Percentiles rank a stretch among this genome's conserved stretches.
phyloP scores from a whole-genome alignment of 92 coral and sea anemone genomes.

The Plumapathes pennacea region DNA sequence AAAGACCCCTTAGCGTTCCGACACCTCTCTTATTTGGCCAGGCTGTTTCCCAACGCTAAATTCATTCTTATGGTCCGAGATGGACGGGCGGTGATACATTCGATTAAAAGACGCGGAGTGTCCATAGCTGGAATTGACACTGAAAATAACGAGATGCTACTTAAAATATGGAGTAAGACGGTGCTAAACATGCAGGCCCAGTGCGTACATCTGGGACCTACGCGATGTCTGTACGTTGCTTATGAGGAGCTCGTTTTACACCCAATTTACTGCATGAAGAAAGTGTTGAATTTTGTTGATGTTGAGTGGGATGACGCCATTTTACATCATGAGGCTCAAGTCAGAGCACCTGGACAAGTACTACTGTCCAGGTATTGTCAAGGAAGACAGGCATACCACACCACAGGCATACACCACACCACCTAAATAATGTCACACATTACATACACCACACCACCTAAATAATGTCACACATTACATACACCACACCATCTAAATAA shows the following conservation, averaged over 20 bases:
- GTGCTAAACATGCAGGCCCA: conserved; percentile 60
- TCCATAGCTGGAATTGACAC: conserved; percentile 63
- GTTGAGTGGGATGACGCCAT: conserved; percentile 81
- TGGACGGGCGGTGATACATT: conserved; percentile 89
- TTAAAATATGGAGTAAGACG: conserved; percentile 69
- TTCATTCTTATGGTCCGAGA: conserved; percentile 91
- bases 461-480: no score
- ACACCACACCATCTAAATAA: no score
- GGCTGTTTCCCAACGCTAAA: conserved; percentile 80
- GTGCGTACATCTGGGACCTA: conserved; percentile 57
- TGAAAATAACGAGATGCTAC: conserved; percentile 35
- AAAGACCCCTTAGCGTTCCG: conserved; percentile 87
- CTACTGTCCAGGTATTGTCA: conserved; percentile 84
- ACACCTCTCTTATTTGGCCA: conserved; percentile 77
- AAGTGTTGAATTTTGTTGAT: conserved; percentile 59
- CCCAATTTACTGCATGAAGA: conserved; percentile 58
- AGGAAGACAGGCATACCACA: no score
- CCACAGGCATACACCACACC: no score
- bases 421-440: no score
- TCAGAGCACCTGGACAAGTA: conserved; percentile 75
- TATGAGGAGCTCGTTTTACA: conserved; percentile 85
- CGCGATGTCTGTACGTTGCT: conserved; percentile 64
- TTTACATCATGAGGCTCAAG: conserved; percentile 69
- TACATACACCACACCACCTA: no score
- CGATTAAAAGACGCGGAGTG: conserved; percentile 66